Base-by-base conservation (phyloP, 2,797 vertebrate genomes). In the Margarornis squamiger region DNA sequence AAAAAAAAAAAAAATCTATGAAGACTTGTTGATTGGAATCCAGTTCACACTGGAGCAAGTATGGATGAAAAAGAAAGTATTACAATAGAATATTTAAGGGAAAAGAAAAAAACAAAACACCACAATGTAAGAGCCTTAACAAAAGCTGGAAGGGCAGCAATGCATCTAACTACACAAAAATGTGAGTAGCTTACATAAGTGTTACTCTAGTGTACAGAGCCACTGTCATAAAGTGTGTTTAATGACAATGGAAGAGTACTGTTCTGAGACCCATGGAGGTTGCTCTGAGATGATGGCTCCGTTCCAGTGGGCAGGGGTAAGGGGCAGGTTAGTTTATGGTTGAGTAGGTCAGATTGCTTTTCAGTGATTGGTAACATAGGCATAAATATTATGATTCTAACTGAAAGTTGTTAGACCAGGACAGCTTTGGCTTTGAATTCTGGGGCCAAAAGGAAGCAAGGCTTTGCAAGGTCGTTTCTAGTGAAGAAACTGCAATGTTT, bases 151-250 rank as follows among this genome's bases (percentile, higher is more conserved):
- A 78, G n/a, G 6, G 38, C 59, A 91, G 45, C 58, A 78, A 91
- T 57, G 54, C 22, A 45, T n/a, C 27, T 66, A 70, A 90, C n/a
- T 62, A 55, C 70, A 58, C 20, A 80, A 78, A 92, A 86, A 46
- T 16, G 51, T 5, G 23, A 81, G 27, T 32, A 92, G 36, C 48
- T 90, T 88, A 79, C 41, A 8, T 29, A 85, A 89, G 57, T 32
- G 77, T 87, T 71, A 76, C 41, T 80, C 10, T 18, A 54, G n/a
- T 67, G 45, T 92, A 67, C 84, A 84, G 21, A 90, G 86, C 45
- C 59, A 86, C 57, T 89, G 59, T 76, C 81, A 93, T 82, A 57
- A 90, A 91, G 38, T 57, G 36, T 59, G 45, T 76, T 94, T 86
- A 85, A 89, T 14, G 46, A 87, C 77, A 46, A 68, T n/a, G 38